Evolutionary conservation across 2,113 vertebrate species (phyloP).

Genomic region (Tichodroma muraria): DNA sequence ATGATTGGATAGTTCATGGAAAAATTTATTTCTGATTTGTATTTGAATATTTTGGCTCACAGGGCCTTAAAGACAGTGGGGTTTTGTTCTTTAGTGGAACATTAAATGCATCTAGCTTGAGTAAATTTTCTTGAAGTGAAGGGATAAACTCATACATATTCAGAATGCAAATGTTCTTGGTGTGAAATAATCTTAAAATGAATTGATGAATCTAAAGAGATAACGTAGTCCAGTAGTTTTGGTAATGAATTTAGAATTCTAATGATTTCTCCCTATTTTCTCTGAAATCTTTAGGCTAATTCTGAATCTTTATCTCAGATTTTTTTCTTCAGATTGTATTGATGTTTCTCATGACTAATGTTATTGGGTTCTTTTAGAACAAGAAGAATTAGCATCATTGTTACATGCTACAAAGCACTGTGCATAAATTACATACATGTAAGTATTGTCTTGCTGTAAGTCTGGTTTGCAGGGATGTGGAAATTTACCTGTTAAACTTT

Average conservation of each 20-base stretch:
- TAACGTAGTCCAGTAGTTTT: accelerated
- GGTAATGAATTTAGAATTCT: neutral
- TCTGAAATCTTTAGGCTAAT: neutral
- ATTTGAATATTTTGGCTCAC: neutral
- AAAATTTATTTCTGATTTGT: neutral
- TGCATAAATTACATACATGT: neutral
- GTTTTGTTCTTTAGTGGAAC: neutral
- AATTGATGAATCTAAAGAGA: neutral
- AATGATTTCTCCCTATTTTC: neutral
- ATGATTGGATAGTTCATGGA: neutral
- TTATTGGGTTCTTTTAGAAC: neutral
- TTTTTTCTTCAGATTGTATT: neutral
- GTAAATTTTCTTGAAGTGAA: neutral
- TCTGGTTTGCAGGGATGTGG: neutral
- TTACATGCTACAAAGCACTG: neutral
- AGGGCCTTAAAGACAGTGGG: neutral
- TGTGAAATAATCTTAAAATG: neutral
- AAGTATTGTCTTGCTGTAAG: neutral
- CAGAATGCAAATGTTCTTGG: neutral
- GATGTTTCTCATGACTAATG: neutral
- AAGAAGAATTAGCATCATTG: neutral
- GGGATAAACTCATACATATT: neutral
- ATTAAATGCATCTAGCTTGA: neutral
- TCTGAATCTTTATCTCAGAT: neutral
- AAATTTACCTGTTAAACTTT: neutral